Evolutionary conservation across 2,888 invertebrate genomes (phyloP).

Genomic region (Drosophila neotestacea): DNA sequence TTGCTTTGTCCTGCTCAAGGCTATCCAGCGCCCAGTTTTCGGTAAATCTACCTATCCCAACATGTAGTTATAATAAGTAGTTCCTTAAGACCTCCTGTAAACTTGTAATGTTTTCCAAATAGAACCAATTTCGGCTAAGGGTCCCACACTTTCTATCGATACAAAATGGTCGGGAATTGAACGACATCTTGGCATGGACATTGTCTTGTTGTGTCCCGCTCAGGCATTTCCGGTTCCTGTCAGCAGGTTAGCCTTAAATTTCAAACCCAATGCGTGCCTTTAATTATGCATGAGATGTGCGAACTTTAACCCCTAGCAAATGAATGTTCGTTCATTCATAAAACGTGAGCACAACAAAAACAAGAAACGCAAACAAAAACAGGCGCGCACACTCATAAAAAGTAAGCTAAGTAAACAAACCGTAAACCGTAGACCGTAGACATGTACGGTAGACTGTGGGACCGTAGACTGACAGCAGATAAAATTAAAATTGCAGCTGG

Average conservation of each 20-base stretch:
- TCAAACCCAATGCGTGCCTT: constrained; percentile 37
- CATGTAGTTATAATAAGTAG: constrained; percentile 12
- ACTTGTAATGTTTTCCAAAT: neutral
- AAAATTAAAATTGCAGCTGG: constrained; percentile 37
- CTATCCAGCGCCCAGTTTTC: constrained; percentile 88
- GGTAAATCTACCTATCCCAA: constrained; percentile 55
- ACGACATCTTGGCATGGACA: constrained; percentile 87
- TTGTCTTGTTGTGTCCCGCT: constrained; percentile 91
- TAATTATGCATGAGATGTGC: constrained; percentile 60
- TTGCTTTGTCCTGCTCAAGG: constrained; percentile 91
- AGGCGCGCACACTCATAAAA: constrained; percentile 58
- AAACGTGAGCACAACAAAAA: constrained; percentile 57
- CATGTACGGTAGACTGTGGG: constrained; percentile 35
- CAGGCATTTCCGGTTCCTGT: constrained; percentile 91
- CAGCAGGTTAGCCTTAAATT: constrained; percentile 86
- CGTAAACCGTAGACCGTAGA: constrained; percentile 41
- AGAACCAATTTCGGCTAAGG: constrained; percentile 83
- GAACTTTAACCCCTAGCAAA: constrained; percentile 62
- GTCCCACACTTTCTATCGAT: constrained; percentile 87
- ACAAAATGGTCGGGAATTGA: constrained; percentile 86
- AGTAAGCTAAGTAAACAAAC: constrained; percentile 77
- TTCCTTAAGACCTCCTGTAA: neutral
- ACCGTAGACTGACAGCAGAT: constrained; percentile 32
- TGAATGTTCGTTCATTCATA: constrained; percentile 64
- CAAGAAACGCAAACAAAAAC: constrained; percentile 41